Base-by-base conservation (phyloP, 1,140 invertebrate species). In the Drosophila equinoxialis region DNA sequence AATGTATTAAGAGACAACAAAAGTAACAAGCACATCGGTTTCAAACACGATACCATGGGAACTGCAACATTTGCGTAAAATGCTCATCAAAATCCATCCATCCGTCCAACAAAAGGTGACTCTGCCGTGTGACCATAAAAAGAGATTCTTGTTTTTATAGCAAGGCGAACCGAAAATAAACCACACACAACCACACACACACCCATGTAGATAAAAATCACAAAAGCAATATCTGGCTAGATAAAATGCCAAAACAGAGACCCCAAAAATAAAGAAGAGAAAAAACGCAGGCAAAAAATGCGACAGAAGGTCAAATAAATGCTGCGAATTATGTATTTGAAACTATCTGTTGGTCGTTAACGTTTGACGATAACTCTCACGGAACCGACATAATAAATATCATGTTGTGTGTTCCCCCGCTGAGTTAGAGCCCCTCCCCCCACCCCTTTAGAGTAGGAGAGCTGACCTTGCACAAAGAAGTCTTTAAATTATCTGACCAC, bases 201-300 rank as follows among this genome's bases (percentile, higher is more conserved):
- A 87, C 82, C 87, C 77, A 84, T 77, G 81, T 83, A 90, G 87
- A 90, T 90, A 90, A 87, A 90, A 86, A 90, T 90, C 87, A 86
- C 83, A 89, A 86, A 86, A 81, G 83, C 83, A 86, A 86, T 86
- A 86, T 86, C 84, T 79, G 79, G 63, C 83, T 89, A 86, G 83
- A 86, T 86, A 87, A 86, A 86, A 85, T 69, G 79, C 79, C 82
- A 87, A 51, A 51, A 51, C 45, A 51, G 45, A 51, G 45, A 48
- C 45, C 45, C 45, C 14, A 20, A 48, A 48, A 17, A 74, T 79
- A 71, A 82, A 17, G 26, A 65, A 55, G 48, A 68, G 41, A 11
- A 3, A 1, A 20, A 62, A 13, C 14, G 42, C 20, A 62, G n/a
- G 62, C 65, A 63, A 54, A 48, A 68, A 71, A 75, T 71, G 55